Evolutionary conservation across 2,113 vertebrate species (phyloP).

Genomic region (Callipepla squamata): DNA sequence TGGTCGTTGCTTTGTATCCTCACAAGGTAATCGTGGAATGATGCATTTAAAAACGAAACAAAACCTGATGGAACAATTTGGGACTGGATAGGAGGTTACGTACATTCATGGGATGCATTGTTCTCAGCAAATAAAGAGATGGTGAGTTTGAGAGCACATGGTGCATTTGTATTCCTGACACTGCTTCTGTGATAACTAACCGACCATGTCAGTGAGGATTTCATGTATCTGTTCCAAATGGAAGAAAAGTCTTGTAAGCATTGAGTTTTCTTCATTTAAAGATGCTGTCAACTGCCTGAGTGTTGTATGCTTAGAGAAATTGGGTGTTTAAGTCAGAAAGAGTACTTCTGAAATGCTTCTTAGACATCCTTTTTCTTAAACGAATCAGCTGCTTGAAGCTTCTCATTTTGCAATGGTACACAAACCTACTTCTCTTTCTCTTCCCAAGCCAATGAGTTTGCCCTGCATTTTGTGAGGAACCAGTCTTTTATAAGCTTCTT

Average conservation of each 20-base stretch:
- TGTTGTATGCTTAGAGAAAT: neutral
- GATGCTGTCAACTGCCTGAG: neutral
- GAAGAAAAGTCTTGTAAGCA: neutral
- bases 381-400: neutral
- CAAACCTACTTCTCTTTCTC: neutral
- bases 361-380: neutral
- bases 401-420: neutral
- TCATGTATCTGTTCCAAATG: neutral
- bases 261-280: neutral
- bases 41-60: neutral
- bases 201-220: neutral
- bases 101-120: neutral
- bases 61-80: neutral
- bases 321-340: neutral
- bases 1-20: neutral
- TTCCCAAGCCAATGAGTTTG: neutral
- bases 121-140: neutral
- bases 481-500: neutral
- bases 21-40: neutral
- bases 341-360: neutral
- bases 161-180: neutral
- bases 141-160: neutral
- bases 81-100: neutral
- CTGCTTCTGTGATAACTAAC: neutral
- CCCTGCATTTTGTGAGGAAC: neutral